A percentile compares a stretch with the other conserved stretches of the same genome.
Evolutionary conservation across 1,140 invertebrate genomes (phyloP).

Genomic region (Pogonognathellus flavescens): DNA sequence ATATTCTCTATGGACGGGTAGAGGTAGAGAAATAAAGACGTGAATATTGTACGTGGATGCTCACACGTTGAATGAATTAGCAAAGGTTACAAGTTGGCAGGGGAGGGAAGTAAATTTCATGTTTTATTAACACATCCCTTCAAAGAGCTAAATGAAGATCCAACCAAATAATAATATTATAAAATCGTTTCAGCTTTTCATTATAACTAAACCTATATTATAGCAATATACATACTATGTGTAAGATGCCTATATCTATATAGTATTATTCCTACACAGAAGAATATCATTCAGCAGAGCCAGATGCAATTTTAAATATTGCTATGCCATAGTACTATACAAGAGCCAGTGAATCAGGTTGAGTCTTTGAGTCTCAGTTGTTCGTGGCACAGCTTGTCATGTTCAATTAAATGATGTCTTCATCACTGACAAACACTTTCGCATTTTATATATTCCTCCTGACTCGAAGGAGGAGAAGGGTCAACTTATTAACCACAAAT

Average conservation of each 20-base stretch:
- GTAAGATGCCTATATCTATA: no score
- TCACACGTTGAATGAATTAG: not conserved
- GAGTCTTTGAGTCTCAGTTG: not conserved
- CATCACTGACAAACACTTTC: conserved; percentile 22
- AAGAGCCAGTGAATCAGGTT: not conserved
- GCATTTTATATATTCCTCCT: conserved; percentile 25
- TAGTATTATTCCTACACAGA: no score
- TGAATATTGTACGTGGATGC: not conserved
- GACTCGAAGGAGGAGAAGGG: conserved; percentile 39
- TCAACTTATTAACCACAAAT: conserved; percentile 40
- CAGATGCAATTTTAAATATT: no score
- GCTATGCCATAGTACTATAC: no score
- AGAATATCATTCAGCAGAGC: no score
- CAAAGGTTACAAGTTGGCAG: conserved; percentile 38
- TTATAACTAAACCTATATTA: no score
- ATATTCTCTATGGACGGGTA: not conserved
- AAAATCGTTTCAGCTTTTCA: no score
- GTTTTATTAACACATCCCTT: conserved; percentile 40
- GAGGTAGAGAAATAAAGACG: not conserved
- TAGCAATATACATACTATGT: no score
- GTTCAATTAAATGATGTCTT: conserved; percentile 47
- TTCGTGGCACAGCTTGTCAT: conserved; percentile 43
- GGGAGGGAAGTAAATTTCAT: conserved; percentile 45
- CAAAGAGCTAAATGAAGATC: conserved; percentile 30
- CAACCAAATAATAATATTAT: no score